Base-by-base conservation (phyloP, 2,797 vertebrate species). In the Siniperca scherzeri region DNA sequence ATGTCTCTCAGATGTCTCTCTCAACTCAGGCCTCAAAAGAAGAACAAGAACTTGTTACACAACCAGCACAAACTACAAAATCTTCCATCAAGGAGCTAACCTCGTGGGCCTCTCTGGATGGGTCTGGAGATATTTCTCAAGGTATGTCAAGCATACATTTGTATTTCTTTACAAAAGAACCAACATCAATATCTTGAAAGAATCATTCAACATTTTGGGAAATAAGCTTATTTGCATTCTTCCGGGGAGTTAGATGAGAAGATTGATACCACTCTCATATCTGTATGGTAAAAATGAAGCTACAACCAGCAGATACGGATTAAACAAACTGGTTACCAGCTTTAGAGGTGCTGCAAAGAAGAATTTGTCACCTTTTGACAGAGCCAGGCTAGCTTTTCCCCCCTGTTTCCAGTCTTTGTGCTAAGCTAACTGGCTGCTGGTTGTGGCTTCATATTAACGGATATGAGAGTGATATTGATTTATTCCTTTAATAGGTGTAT, bases 81-180 rank as follows among this genome's bases (percentile, higher is more conserved):
- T 78, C 84, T 22, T 48, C 86, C 22, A 52, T 5, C 0, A 59
- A 74, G 48, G 77, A 85, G 1, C 22, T 40, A 3, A 86, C 83
- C 4, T 87, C 87, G 4, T 93, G 82, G 91, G 55, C 64, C 40
- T 44, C 73, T 30, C 12, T 74, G 30, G 92, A 93, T 22, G 93
- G 91, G 0, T 95, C 94, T 78, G 95, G 92, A 82, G 93, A 93
- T 81, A 14, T 66, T 78, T 92, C 85, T 71, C 87, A 93, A 91
- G 95, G 95, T 95, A 91, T 27, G 62, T 57, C 13, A 33, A 70
- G 12, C 21, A 53, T 40, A 52, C 1, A 36, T 46, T 27, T 52
- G 3, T 11, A 1, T 27, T 30, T 52, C 0, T 21, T 59, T 40
- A 19, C 5, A 65, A 60, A 70, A 70, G 13, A 30, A 64, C 4